Base-by-base conservation (phyloP, 2,888 invertebrate species). In the Habroteleia sp. region DNA sequence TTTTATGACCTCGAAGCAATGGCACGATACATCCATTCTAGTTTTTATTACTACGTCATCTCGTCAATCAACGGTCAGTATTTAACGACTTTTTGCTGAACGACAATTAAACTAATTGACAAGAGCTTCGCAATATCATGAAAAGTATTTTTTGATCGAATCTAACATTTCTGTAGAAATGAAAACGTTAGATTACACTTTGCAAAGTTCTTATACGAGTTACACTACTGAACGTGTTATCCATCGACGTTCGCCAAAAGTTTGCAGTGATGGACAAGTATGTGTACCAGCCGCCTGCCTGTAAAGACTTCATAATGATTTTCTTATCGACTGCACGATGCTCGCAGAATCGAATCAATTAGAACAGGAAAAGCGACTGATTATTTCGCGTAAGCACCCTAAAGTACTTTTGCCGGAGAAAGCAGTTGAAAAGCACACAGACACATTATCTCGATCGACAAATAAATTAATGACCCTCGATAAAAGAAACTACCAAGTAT, bases 301-400 rank as follows among this genome's bases (percentile, higher is more conserved):
- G 13, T 76, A 62, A 80, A 78, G 77, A 74, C 77, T 80, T 77
- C 75, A 78, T 78, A 80, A 78, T 77, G 63, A 58, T 77, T 69
- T 63, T 73, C 65, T 33, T 46, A 37, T 56, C 56, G 37, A 50
- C 27, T 29, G 35, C 5, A 41, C 10, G 7, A 44, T 35, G 31
- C n/a, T n/a, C 8, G 13, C 14, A 13, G 39, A 42, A 33, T 52
- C 44, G 56, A 37, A 31, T 31, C 35, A 66, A 68, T 68, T 58
- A 58, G 29, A 52, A 20, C n/a, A 6, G 8, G 37, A 44, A 17
- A 29, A 13, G 7, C n/a, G 3, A 20, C 23, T 33, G 50, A 63
- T 50, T 62, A 60, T 58, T 58, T 58, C 11, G 44, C 11, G 44
- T 58, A 58, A 58, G 58, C 44, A 25, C 4, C 4, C 25, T 5